phyloP scores from a whole-genome alignment of 2,888 invertebrate species.

The Plebejus argus region DNA sequence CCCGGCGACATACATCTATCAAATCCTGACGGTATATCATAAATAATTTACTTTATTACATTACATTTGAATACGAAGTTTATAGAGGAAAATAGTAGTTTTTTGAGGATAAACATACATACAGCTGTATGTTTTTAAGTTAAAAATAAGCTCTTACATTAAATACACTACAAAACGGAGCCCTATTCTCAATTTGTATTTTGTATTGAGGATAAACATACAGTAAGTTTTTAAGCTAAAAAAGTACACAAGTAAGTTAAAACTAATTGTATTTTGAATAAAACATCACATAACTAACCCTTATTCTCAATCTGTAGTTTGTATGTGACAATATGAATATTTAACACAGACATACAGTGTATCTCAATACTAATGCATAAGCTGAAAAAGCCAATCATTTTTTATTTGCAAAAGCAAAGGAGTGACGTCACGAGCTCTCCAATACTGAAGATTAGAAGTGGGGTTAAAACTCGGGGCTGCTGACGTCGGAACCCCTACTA shows the following conservation, averaged over 20 bases:
- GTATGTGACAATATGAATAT: not conserved
- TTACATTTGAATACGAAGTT: not conserved
- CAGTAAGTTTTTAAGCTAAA: not conserved
- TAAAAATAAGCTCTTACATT: not conserved
- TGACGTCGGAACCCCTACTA: slow-evolving; percentile 57
- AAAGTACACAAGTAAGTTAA: not conserved
- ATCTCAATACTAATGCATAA: slow-evolving; percentile 10
- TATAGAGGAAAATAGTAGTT: not conserved
- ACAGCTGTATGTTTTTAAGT: not conserved
- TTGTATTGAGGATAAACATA: no score
- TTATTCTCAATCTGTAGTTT: not conserved
- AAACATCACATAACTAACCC: not conserved
- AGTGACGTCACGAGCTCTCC: slow-evolving; percentile 72
- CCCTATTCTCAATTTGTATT: no score
- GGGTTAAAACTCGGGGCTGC: slow-evolving; percentile 54
- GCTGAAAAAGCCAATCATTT: slow-evolving; percentile 57
- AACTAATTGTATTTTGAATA: not conserved
- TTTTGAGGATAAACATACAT: not conserved
- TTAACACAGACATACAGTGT: not conserved
- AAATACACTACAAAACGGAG: no score
- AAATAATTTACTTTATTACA: not conserved
- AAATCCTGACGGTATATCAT: slow-evolving; percentile 13
- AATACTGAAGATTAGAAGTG: slow-evolving; percentile 71
- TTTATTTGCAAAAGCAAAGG: slow-evolving; percentile 72
- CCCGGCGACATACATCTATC: not conserved